Percentiles rank a stretch among this genome's conserved stretches.
These are phyloP conservation scores for Zapornia atra DNA, from an alignment of 2,113 vertebrate species.

Conservation along the genomic window DNA sequence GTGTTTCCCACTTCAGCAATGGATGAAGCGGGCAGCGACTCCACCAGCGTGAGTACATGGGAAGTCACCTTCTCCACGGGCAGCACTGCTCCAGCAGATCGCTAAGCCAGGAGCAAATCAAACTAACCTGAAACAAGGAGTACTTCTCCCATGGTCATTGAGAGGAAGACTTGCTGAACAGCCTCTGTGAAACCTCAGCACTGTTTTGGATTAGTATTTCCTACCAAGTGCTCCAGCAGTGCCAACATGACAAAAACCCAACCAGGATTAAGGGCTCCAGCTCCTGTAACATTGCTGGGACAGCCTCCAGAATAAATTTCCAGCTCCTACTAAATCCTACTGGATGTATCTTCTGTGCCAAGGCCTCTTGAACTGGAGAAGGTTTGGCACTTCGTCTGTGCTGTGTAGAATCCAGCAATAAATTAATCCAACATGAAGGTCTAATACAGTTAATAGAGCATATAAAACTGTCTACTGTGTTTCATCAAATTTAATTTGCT, in stretches of 20 bases:
- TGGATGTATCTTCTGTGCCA: neutral
- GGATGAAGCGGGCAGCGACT: neutral
- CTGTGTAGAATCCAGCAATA: neutral
- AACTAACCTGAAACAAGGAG: neutral
- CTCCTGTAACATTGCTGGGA: neutral
- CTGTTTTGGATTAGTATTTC: neutral
- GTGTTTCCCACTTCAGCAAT: neutral
- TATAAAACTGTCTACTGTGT: neutral
- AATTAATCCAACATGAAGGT: neutral
- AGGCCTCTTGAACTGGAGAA: neutral
- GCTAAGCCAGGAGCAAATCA: neutral
- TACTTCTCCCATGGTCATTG: neutral
- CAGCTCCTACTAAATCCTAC: neutral
- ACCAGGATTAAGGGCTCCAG: neutral
- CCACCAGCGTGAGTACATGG: neutral
- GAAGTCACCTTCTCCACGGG: neutral
- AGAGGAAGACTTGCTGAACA: neutral
- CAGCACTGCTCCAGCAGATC: neutral
- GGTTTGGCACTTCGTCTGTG: neutral
- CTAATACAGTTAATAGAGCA: neutral
- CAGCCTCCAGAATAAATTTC: neutral
- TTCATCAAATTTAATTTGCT: neutral
- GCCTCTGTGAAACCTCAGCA: neutral
- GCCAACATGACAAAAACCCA: neutral
- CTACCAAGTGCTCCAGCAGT: neutral